Conservation (phyloP, 1,140 invertebrate species). For the Caenorhabditis remanei region DNA sequence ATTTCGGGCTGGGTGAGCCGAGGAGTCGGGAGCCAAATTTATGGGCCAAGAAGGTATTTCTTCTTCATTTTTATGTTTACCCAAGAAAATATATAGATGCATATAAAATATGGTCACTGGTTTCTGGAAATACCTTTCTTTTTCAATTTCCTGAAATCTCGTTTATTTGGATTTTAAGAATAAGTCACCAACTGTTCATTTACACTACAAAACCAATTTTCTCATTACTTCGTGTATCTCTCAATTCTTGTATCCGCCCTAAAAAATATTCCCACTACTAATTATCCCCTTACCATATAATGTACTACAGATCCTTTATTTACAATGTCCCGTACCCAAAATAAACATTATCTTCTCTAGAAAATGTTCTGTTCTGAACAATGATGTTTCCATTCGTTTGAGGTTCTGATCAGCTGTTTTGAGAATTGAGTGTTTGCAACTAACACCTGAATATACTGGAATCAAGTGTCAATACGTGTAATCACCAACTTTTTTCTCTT, state of each 20-base stretch:
- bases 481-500: not conserved
- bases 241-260: not conserved
- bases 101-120: conserved; percentile 1
- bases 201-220: not conserved
- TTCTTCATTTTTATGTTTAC: not conserved
- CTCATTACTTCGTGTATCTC: not conserved
- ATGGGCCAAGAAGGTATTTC: conserved; percentile 26
- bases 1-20: not conserved
- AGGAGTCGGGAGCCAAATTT: not conserved
- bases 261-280: not conserved
- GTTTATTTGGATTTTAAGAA: not conserved
- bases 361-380: not conserved
- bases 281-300: not conserved
- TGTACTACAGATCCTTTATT: not conserved
- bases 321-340: not conserved
- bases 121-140: not conserved
- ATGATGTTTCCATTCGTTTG: not conserved
- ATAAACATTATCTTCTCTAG: not conserved
- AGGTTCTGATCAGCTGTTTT: not conserved
- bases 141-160: not conserved
- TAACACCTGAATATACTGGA: not conserved
- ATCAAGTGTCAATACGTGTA: not conserved
- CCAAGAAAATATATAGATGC: not conserved
- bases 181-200: not conserved
- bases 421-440: not conserved